Conservation (phyloP, 2,888 invertebrate species). For the Leptinotarsa peninsularis region DNA sequence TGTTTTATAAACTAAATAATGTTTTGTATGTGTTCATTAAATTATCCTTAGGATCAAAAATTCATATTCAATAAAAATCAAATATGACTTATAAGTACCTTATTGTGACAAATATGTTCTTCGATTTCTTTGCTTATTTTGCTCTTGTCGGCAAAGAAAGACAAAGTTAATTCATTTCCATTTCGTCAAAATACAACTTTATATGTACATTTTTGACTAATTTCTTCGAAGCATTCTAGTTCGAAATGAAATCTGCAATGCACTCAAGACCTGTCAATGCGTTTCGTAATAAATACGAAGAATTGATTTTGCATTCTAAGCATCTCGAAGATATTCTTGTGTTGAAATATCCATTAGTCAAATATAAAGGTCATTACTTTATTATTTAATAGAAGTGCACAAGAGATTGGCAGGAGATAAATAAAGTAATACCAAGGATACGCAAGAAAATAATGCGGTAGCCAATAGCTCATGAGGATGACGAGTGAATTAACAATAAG, state of each 20-base stretch:
- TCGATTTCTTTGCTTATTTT: too few relatives aligned
- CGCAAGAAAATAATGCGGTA: neutral
- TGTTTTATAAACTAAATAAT: too few relatives aligned
- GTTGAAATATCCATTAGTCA: conserved; percentile 17
- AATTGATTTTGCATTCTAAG: conserved; percentile 11
- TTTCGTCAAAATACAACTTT: neutral
- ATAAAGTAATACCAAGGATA: conserved; percentile 13
- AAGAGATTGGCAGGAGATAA: conserved; percentile 15
- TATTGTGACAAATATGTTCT: too few relatives aligned
- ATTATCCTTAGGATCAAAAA: too few relatives aligned
- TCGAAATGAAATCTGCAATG: conserved; percentile 5
- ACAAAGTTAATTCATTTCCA: too few relatives aligned
- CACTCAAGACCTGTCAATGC: neutral
- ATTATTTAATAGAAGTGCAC: conserved; percentile 1
- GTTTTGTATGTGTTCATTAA: too few relatives aligned
- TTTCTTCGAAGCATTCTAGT: neutral
- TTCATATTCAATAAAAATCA: too few relatives aligned
- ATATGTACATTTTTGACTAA: neutral
- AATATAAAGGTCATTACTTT: conserved; percentile 19
- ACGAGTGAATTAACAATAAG: conserved; percentile 13
- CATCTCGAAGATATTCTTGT: conserved; percentile 1
- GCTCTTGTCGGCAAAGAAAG: too few relatives aligned
- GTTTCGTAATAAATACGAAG: conserved; percentile 15
- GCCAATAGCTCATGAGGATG: conserved; percentile 8
- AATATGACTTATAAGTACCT: too few relatives aligned